These are phyloP conservation scores for Drosophila mulleri DNA, from an alignment of 2,888 invertebrate genomes.

Conservation along the genomic window DNA sequence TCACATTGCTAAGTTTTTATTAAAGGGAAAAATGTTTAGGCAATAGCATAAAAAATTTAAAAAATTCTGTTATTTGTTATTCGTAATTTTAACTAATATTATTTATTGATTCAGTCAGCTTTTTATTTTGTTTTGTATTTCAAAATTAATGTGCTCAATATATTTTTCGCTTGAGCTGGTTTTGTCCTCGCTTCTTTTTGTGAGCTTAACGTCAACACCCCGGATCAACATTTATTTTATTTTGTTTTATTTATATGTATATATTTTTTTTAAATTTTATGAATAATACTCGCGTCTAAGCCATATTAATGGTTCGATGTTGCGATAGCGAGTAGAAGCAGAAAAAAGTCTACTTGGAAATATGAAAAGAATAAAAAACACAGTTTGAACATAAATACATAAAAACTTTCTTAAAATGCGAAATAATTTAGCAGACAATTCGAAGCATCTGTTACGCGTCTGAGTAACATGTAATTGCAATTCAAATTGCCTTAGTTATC, in stretches of 20 bases:
- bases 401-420: neutral
- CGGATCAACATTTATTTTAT: conserved; percentile 37
- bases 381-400: neutral
- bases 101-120: conserved; percentile 3
- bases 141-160: conserved; percentile 20
- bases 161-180: neutral
- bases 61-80: neutral
- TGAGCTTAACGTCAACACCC: conserved; percentile 43
- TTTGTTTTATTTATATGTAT: conserved; percentile 8
- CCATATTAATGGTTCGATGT: conserved; percentile 28
- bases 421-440: neutral
- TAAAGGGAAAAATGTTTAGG: neutral
- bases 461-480: neutral
- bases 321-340: neutral
- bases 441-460: neutral
- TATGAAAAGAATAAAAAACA: neutral
- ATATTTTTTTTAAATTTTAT: conserved; percentile 4
- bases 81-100: neutral
- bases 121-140: neutral
- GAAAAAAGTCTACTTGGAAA: neutral
- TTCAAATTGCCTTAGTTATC: neutral
- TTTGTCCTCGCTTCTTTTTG: conserved; percentile 1
- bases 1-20: neutral
- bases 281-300: conserved; percentile 13
- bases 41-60: neutral